A percentile compares a stretch with the other conserved stretches of the same genome.
Conservation (phyloP, 2,888 invertebrate species). For the Apamea sordens region DNA sequence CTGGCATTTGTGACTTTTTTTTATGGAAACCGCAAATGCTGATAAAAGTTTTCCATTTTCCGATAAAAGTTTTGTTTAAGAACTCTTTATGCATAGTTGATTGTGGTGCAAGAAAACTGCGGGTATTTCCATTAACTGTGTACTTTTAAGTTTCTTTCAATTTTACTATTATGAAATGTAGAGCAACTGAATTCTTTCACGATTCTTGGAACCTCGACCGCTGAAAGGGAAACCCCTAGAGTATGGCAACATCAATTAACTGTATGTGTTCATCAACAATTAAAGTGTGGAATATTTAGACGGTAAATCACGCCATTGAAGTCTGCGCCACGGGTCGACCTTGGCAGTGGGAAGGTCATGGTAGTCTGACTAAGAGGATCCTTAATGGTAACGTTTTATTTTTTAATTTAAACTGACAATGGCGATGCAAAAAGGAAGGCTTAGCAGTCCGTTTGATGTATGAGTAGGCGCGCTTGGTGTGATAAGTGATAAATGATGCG, state of each 20-base stretch:
- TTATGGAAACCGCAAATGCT: not conserved
- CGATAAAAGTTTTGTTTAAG: not conserved
- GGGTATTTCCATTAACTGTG: not conserved
- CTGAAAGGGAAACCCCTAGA: conserved; percentile 41
- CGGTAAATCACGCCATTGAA: conserved; percentile 55
- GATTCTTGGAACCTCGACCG: conserved; percentile 15
- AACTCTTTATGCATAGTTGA: not conserved
- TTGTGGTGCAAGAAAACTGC: conserved; percentile 4
- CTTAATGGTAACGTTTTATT: conserved; percentile 42
- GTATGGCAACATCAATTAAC: conserved; percentile 36
- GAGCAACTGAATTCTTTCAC: conserved; percentile 12
- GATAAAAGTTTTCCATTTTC: not conserved
- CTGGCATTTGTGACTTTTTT: not conserved
- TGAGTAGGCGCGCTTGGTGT: conserved; percentile 20
- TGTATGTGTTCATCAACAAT: conserved; percentile 62
- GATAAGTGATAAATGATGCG: conserved; percentile 44
- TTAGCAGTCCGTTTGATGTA: conserved; percentile 28
- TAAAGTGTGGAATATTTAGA: conserved; percentile 60
- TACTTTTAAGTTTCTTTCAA: conserved; percentile 13
- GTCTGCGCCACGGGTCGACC: conserved; percentile 54
- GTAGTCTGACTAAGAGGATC: conserved; percentile 60
- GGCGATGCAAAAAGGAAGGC: conserved; percentile 35
- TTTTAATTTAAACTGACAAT: conserved; percentile 39
- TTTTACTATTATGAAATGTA: conserved; percentile 23
- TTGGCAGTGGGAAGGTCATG: conserved; percentile 65